These are phyloP conservation scores for Leguminivora glycinivorella DNA, from an alignment of 1,140 invertebrate genomes.

Conservation along the genomic window DNA sequence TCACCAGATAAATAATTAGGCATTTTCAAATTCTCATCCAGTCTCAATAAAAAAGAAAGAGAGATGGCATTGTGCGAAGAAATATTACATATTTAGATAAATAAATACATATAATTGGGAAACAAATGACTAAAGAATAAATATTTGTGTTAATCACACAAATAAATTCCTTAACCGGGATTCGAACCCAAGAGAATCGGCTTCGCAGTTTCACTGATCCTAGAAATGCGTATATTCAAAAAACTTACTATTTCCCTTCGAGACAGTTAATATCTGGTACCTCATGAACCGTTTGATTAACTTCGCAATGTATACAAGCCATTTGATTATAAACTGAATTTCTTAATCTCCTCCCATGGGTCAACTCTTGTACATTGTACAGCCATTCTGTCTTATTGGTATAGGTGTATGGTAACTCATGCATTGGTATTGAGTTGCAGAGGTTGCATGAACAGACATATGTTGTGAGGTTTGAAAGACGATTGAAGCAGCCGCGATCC, in stretches of 20 bases:
- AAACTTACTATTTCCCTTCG: constrained; percentile 24
- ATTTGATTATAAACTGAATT: constrained; percentile 57
- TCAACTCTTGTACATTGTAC: constrained; percentile 55
- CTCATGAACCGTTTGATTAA: constrained; percentile 38
- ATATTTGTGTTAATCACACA: no score
- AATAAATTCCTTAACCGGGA: no score
- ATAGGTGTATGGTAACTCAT: constrained; percentile 60
- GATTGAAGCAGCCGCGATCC: constrained; percentile 59
- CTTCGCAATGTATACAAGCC: constrained; percentile 61
- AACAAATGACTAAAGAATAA: no score
- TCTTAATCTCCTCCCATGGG: constrained; percentile 6
- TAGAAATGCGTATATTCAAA: no score
- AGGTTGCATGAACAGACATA: constrained; percentile 63
- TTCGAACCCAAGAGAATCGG: no score
- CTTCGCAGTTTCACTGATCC: no score
- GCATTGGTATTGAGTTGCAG: constrained; percentile 61
- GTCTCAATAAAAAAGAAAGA: no score
- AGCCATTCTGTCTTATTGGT: constrained; percentile 56
- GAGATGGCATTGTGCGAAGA: no score
- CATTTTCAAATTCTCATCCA: no score
- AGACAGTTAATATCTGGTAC: constrained; percentile 29
- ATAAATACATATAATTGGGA: no score
- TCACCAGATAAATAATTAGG: no score
- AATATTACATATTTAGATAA: no score
- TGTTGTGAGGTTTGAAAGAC: constrained; percentile 49